A percentile compares a stretch with the other conserved stretches of the same genome.
Conservation (phyloP, 2,888 invertebrate genomes). For the Siphlonurus alternatus region DNA sequence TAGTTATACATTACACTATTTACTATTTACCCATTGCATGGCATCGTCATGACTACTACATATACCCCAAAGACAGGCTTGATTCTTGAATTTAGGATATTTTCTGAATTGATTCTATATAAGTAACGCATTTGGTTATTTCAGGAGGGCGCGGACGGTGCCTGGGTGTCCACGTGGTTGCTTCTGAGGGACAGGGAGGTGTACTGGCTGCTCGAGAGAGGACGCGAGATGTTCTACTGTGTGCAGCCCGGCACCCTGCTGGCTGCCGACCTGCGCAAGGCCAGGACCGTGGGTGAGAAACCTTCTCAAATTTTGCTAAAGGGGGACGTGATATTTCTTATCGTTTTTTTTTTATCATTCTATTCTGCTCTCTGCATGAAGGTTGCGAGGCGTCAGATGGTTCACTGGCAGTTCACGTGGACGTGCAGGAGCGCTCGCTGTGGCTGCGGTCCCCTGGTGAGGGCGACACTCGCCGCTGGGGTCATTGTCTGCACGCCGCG, state of each 20-base stretch:
- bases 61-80: too few species aligned
- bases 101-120: too few species aligned
- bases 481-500: not conserved
- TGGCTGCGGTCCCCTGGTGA: not conserved
- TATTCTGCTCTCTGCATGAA: too few species aligned
- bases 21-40: too few species aligned
- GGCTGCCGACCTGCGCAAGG: not conserved
- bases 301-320: too few species aligned
- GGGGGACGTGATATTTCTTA: too few species aligned
- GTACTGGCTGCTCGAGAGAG: not conserved
- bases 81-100: too few species aligned
- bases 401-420: not conserved
- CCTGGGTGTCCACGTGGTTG: not conserved
- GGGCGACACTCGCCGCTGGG: not conserved
- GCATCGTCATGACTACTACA: too few species aligned
- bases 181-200: too few species aligned
- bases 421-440: not conserved
- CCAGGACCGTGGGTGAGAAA: not conserved
- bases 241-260: not conserved
- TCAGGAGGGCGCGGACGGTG: not conserved
- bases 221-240: not conserved
- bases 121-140: too few species aligned
- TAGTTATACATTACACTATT: too few species aligned
- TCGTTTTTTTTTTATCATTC: too few species aligned
- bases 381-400: not conserved